Percentiles rank a stretch among this genome's conserved stretches.
phyloP scores from a whole-genome alignment of 1,140 invertebrate species.

The Drosophila eugracilis region DNA sequence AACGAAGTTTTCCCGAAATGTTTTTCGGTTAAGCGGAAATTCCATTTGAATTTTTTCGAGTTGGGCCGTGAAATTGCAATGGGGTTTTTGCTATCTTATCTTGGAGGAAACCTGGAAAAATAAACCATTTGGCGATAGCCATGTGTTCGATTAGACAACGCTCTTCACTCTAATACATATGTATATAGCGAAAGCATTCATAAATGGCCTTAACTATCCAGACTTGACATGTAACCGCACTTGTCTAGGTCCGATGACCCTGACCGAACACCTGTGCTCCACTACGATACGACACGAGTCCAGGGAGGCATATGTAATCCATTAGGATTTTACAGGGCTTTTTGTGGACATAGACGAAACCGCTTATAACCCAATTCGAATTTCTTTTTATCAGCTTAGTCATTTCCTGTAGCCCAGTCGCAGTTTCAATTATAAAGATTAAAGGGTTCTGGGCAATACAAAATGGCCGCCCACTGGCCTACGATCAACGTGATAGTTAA shows the following conservation, averaged over 20 bases:
- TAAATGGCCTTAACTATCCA: conserved; percentile 49
- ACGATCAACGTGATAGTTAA: conserved; percentile 18
- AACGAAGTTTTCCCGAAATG: conserved; percentile 9
- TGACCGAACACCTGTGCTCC: conserved; percentile 56
- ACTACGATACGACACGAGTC: conserved; percentile 24
- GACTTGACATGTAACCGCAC: conserved; percentile 27
- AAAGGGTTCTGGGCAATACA: conserved; percentile 16
- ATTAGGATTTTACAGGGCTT: conserved; percentile 13
- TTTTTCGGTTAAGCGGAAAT: conserved; percentile 28
- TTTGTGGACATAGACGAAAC: not conserved
- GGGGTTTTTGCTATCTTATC: conserved; percentile 30
- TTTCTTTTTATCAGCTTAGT: conserved; percentile 59
- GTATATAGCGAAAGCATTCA: conserved; percentile 24
- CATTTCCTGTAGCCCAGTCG: conserved; percentile 56
- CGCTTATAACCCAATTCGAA: conserved; percentile 2
- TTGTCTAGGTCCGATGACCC: conserved; percentile 22
- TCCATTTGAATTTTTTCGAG: conserved; percentile 5
- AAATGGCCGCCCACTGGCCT: conserved; percentile 37
- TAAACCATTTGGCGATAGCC: conserved; percentile 42
- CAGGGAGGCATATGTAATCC: conserved; percentile 11
- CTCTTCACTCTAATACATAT: not conserved
- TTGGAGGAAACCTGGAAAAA: conserved; percentile 25
- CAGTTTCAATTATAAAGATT: conserved; percentile 49
- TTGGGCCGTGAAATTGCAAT: conserved; percentile 27
- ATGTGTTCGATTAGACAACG: conserved; percentile 46